Conservation (phyloP, 2,888 invertebrate species). For the Pterostichus niger region DNA sequence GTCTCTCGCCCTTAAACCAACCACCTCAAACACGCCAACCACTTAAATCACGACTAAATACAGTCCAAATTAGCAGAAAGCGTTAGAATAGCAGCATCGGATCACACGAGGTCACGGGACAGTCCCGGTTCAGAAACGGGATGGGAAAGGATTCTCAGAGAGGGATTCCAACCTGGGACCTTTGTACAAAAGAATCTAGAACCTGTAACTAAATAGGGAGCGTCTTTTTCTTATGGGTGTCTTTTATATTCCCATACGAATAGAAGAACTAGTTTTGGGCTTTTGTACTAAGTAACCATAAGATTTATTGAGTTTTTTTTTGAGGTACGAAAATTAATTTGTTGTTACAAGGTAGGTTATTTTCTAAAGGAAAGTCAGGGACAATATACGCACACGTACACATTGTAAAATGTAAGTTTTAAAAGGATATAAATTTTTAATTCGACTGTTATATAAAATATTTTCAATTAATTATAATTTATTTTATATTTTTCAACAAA, state of each 20-base stretch:
- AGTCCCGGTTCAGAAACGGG: conserved; percentile 64
- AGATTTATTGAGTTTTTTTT: conserved; percentile 40
- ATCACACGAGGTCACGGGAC: conserved; percentile 17
- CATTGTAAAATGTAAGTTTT: too few relatives aligned
- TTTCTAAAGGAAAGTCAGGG: too few relatives aligned
- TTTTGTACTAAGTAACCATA: conserved; percentile 45
- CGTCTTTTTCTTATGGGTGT: conserved; percentile 25
- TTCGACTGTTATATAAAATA: too few relatives aligned
- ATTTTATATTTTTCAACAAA: too few relatives aligned
- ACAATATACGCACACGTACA: too few relatives aligned
- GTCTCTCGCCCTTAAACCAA: not conserved
- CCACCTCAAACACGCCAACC: not conserved
- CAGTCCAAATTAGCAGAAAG: not conserved
- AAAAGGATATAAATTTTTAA: too few relatives aligned
- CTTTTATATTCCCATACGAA: conserved; percentile 33
- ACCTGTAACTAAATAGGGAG: conserved; percentile 36
- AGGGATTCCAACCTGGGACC: conserved; percentile 1
- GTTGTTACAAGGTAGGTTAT: conserved; percentile 23
- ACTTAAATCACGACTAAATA: not conserved
- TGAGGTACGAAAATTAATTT: conserved; percentile 25
- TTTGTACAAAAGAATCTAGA: conserved; percentile 1
- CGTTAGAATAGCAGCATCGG: not conserved
- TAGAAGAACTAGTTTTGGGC: not conserved
- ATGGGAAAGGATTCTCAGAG: conserved; percentile 13
- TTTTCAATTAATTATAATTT: too few relatives aligned